These are phyloP conservation scores for Pseudochaenichthys georgianus DNA, from an alignment of 2,797 vertebrate genomes.

Conservation along the genomic window DNA sequence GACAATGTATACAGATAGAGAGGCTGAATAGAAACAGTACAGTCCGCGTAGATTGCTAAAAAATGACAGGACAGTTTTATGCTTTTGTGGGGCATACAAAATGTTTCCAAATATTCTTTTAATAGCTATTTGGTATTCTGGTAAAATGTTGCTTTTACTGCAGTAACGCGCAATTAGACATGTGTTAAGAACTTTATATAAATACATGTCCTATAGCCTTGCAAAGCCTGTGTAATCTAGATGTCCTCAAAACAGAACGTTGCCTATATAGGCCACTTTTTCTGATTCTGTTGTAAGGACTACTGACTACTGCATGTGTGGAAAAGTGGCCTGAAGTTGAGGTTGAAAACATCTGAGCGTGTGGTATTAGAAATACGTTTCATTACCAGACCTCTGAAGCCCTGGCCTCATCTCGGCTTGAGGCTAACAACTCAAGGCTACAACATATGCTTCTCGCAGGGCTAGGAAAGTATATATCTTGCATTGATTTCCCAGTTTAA, in stretches of 20 bases:
- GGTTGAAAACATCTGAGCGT: not conserved
- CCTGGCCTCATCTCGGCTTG: not conserved
- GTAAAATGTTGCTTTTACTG: not conserved
- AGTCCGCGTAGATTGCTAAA: not conserved
- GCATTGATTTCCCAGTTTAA: too few relatives aligned
- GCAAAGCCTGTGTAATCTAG: not conserved
- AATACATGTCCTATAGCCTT: not conserved
- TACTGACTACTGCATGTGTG: too few relatives aligned
- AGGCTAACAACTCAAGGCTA: too few relatives aligned
- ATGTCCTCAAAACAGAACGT: not conserved
- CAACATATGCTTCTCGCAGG: too few relatives aligned
- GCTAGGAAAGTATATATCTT: too few relatives aligned
- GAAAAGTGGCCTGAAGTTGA: too few relatives aligned
- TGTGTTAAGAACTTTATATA: not conserved
- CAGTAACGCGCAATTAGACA: not conserved
- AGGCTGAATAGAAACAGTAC: constrained; percentile 1
- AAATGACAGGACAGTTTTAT: constrained; percentile 4
- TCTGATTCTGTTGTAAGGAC: too few relatives aligned
- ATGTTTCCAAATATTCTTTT: not conserved
- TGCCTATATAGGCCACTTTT: too few relatives aligned
- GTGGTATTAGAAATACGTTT: too few relatives aligned
- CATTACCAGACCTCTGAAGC: not conserved
- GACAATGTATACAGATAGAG: constrained; percentile 31
- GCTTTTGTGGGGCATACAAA: constrained; percentile 3
- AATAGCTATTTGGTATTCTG: not conserved